A percentile compares a stretch with the other conserved stretches of the same genome.
Conservation (phyloP, 2,888 invertebrate species). For the Drosophila algonquin region DNA sequence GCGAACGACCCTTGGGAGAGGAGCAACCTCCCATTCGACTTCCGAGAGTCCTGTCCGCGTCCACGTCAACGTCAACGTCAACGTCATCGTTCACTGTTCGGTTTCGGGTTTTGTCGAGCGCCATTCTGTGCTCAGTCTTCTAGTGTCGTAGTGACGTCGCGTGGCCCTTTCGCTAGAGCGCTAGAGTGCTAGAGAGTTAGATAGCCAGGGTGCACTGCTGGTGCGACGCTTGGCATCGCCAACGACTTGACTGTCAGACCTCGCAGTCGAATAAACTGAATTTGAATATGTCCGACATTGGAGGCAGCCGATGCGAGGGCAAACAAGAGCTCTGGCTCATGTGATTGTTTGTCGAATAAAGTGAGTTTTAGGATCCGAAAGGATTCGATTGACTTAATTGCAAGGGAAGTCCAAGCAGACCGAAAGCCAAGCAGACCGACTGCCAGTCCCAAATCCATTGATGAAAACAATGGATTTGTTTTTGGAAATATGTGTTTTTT, state of each 20-base stretch:
- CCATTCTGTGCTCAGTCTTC: conserved; percentile 3
- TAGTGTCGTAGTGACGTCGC: conserved; percentile 1
- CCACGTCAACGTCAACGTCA: conserved; percentile 8
- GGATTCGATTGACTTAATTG: neutral
- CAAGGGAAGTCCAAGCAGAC: neutral
- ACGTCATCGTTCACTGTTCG: conserved; percentile 10
- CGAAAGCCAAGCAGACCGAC: no score
- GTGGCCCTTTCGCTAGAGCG: neutral
- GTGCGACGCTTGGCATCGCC: neutral
- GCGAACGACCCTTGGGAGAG: conserved; percentile 62
- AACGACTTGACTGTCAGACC: neutral
- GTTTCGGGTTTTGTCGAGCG: conserved; percentile 15
- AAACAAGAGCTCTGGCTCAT: conserved; percentile 19
- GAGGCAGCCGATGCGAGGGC: conserved; percentile 23
- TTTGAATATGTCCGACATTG: conserved; percentile 28
- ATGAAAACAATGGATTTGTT: neutral
- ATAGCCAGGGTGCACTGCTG: neutral
- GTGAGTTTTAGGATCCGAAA: neutral
- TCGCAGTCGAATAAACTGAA: conserved; percentile 16
- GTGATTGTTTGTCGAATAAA: conserved; percentile 25
- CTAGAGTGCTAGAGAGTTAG: neutral
- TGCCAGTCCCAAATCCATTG: neutral
- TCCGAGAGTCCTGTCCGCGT: conserved; percentile 9
- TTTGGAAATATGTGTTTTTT: no score
- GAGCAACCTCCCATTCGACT: conserved; percentile 25